Evolutionary conservation across 2,888 invertebrate species (phyloP).

Genomic region (Ctena decussata): DNA sequence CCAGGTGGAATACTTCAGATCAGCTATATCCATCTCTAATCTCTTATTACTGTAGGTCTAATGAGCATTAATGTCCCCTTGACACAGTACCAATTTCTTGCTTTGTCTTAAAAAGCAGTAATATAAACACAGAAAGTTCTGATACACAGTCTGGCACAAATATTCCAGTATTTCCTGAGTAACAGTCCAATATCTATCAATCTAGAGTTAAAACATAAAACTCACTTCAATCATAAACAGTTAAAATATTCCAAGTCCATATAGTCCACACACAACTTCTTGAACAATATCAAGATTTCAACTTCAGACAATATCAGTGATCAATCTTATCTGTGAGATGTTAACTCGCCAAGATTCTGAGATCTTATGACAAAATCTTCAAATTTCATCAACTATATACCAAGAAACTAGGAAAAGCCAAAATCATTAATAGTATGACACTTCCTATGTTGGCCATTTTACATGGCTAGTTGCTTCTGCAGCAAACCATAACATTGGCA

Average conservation of each 20-base stretch:
- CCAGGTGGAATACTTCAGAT: background rate
- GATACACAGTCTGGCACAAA: too few relatives aligned
- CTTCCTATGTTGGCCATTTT: background rate
- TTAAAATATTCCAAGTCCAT: background rate
- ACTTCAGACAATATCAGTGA: background rate
- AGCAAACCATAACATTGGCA: background rate
- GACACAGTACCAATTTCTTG: too few relatives aligned
- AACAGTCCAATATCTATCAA: too few relatives aligned
- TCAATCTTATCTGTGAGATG: slow-evolving; percentile 1
- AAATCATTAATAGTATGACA: background rate
- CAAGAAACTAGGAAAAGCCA: background rate
- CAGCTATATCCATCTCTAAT: background rate
- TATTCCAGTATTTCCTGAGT: too few relatives aligned
- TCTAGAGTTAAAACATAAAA: too few relatives aligned
- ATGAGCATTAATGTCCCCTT: too few relatives aligned
- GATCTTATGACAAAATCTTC: slow-evolving; percentile 1
- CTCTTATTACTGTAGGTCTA: too few relatives aligned
- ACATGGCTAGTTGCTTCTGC: background rate
- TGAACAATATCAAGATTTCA: background rate
- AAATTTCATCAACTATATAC: background rate
- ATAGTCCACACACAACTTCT: background rate
- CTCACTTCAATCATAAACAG: too few relatives aligned
- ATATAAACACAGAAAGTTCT: too few relatives aligned
- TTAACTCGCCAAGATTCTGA: background rate
- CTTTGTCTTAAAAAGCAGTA: too few relatives aligned